A percentile compares a stretch with the other conserved stretches of the same genome.
Conservation (phyloP, 2,797 vertebrate genomes). For the Orestias chungarensis region DNA sequence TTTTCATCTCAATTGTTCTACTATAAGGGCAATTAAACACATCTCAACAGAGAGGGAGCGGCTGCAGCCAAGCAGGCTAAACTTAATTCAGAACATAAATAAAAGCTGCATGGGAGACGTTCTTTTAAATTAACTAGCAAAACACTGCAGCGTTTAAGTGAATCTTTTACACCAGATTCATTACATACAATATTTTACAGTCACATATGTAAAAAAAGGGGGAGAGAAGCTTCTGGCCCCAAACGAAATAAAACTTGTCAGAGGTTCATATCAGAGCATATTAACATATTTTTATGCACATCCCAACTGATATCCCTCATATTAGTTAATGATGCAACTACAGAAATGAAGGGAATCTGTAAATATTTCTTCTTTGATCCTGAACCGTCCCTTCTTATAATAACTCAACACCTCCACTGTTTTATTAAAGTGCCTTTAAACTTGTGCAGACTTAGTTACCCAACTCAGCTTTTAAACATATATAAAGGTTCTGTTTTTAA, state of each 20-base stretch:
- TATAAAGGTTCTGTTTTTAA: constrained; percentile 70
- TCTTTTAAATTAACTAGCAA: not conserved
- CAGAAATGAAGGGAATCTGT: constrained; percentile 31
- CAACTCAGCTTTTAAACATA: constrained; percentile 72
- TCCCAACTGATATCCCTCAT: constrained; percentile 31
- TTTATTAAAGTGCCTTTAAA: constrained; percentile 84
- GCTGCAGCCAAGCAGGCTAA: not conserved
- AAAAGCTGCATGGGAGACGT: not conserved
- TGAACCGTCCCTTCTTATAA: constrained; percentile 43
- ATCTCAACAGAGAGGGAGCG: not conserved
- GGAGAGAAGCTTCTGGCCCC: not conserved
- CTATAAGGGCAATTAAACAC: not conserved
- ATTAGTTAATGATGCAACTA: constrained; percentile 15
- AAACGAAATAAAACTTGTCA: not conserved
- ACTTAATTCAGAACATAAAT: not conserved
- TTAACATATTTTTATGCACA: constrained; percentile 37
- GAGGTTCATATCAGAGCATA: constrained; percentile 13
- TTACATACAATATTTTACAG: constrained; percentile 4
- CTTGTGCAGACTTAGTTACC: constrained; percentile 80
- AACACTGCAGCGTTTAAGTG: not conserved
- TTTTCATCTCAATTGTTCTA: not conserved
- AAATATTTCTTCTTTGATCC: constrained; percentile 40
- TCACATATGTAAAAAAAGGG: not conserved
- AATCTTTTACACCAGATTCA: not conserved
- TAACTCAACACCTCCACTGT: constrained; percentile 60